phyloP scores from a whole-genome alignment of 2,888 invertebrate species.

The Euspilapteryx auroguttella region DNA sequence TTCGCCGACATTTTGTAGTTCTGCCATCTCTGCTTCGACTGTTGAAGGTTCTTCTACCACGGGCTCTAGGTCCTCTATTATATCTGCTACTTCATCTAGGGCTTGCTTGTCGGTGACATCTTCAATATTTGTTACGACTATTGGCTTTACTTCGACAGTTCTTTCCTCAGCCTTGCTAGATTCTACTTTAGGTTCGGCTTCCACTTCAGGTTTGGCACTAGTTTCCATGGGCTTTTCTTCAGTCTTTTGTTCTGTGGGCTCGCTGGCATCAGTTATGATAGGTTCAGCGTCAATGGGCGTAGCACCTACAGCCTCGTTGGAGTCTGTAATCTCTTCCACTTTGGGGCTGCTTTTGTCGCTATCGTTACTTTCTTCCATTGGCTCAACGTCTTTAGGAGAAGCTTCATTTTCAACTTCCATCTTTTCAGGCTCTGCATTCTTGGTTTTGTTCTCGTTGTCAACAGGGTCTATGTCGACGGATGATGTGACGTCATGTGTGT shows the following conservation, averaged over 20 bases:
- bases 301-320: constrained; percentile 15
- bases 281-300: constrained; percentile 20
- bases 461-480: too few species aligned
- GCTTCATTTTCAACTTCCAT: too few species aligned
- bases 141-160: constrained; percentile 6
- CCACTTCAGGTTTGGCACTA: constrained; percentile 16
- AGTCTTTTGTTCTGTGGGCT: constrained; percentile 23
- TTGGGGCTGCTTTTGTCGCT: too few species aligned
- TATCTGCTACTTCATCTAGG: constrained; percentile 23
- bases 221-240: constrained; percentile 12
- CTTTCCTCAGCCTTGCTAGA: constrained; percentile 22
- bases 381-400: too few species aligned
- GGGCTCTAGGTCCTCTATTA: constrained; percentile 30
- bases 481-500: constrained; percentile 26
- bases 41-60: constrained; percentile 33
- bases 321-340: constrained; percentile 21
- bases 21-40: constrained; percentile 28
- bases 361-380: too few species aligned
- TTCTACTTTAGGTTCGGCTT: too few species aligned
- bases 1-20: constrained; percentile 35
- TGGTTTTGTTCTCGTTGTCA: constrained; percentile 12
- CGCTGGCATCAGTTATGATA: constrained; percentile 18
- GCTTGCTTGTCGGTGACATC: constrained; percentile 27
- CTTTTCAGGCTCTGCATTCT: constrained; percentile 9
- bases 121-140: constrained; percentile 25